Percentiles rank a stretch among this genome's conserved stretches.
These are phyloP conservation scores for Rotaria socialis DNA, from an alignment of 2,888 invertebrate species.

Conservation along the genomic window DNA sequence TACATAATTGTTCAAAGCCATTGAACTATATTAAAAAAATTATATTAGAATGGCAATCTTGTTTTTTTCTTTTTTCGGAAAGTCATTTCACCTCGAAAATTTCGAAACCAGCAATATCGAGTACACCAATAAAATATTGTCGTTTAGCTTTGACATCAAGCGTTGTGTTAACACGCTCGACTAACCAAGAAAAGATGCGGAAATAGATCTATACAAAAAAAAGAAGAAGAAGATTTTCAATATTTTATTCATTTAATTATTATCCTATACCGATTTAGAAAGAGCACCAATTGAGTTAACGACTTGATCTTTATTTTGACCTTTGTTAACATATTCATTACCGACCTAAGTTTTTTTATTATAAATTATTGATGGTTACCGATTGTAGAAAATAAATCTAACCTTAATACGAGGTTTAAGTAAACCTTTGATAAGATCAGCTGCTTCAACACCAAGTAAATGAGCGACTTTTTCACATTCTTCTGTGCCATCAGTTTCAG, in stretches of 20 bases:
- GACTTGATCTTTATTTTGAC: slow-evolving; percentile 86
- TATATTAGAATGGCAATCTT: neutral
- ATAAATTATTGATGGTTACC: neutral
- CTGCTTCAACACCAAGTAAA: slow-evolving; percentile 79
- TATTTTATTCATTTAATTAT: slow-evolving; percentile 97
- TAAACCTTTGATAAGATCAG: slow-evolving; percentile 71
- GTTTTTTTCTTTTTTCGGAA: neutral
- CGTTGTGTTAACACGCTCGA: slow-evolving; percentile 98
- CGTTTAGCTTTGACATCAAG: slow-evolving; percentile 96
- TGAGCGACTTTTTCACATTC: slow-evolving; percentile 73
- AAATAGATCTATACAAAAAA: slow-evolving; percentile 60
- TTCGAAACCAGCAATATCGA: slow-evolving; percentile 99
- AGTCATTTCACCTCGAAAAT: slow-evolving; percentile 77
- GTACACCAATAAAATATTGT: slow-evolving; percentile 97
- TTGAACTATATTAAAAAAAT: slow-evolving; percentile 71
- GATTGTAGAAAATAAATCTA: neutral
- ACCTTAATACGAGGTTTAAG: slow-evolving; percentile 91
- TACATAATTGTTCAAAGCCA: slow-evolving; percentile 95
- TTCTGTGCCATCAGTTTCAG: slow-evolving; percentile 88
- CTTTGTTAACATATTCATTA: slow-evolving; percentile 97
- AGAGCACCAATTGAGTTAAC: slow-evolving; percentile 68
- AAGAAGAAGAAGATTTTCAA: slow-evolving; percentile 65
- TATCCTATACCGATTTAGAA: slow-evolving; percentile 82
- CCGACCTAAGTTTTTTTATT: slow-evolving; percentile 62
- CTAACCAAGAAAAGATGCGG: slow-evolving; percentile 72